A percentile compares a stretch with the other conserved stretches of the same genome.
These are phyloP conservation scores for Python bivittatus DNA, from an alignment of 2,113 vertebrate genomes.

Conservation along the genomic window DNA sequence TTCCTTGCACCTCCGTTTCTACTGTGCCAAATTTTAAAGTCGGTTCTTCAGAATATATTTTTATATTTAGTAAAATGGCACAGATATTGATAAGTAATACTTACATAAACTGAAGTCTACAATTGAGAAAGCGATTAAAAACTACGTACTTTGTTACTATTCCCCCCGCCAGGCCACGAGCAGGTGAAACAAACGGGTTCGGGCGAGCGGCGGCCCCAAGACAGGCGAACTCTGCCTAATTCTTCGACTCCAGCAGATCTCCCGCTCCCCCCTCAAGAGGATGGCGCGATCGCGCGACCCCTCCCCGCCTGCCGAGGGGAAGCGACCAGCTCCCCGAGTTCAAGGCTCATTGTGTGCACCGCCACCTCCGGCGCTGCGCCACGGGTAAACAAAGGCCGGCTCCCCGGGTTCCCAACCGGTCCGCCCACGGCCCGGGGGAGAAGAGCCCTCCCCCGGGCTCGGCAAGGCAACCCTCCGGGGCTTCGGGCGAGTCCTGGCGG, in stretches of 20 bases:
- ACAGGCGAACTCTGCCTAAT: not conserved
- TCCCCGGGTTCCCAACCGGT: not conserved
- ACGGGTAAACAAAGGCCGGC: not conserved
- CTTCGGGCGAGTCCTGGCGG: not conserved
- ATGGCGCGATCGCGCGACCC: not conserved
- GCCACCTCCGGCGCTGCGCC: not conserved
- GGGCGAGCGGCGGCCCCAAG: not conserved
- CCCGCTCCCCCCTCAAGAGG: fast-evolving
- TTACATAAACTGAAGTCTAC: not conserved
- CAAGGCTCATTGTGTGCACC: not conserved
- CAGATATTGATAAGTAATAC: not conserved
- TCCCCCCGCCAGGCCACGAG: not conserved
- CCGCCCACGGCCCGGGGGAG: not conserved
- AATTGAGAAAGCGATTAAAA: too few relatives aligned
- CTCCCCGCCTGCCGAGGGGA: not conserved
- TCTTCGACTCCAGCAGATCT: not conserved
- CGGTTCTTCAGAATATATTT: not conserved
- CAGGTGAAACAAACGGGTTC: not conserved
- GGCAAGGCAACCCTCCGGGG: not conserved
- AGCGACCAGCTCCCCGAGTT: not conserved
- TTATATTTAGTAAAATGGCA: not conserved
- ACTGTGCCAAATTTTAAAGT: not conserved
- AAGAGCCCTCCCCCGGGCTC: not conserved
- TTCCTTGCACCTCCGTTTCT: not conserved
- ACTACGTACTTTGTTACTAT: not conserved